Percentiles rank a stretch among this genome's conserved stretches.
Evolutionary conservation across 2,888 invertebrate species (phyloP).

Genomic region (Schizotus pectinicornis): DNA sequence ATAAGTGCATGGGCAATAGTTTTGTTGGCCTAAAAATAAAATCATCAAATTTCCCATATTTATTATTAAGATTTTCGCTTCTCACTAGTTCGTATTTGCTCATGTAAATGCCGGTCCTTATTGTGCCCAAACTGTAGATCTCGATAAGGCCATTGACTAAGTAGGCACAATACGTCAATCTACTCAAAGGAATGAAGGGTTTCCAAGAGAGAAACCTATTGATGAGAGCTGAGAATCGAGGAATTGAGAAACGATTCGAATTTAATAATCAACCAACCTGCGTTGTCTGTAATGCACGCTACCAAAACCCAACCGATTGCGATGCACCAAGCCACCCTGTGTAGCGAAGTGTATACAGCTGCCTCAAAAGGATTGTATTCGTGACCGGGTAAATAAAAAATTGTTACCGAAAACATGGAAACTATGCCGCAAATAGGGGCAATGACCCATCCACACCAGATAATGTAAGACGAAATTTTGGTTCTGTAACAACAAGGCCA

Average conservation of each 20-base stretch:
- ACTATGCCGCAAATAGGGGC: slow-evolving; percentile 58
- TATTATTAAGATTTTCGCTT: neutral
- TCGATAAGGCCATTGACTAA: slow-evolving; percentile 75
- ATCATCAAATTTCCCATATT: neutral
- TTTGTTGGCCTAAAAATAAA: slow-evolving; percentile 62
- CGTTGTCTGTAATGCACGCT: slow-evolving; percentile 70
- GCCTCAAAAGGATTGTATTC: slow-evolving; percentile 66
- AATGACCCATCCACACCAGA: slow-evolving; percentile 47
- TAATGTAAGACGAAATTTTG: slow-evolving; percentile 44
- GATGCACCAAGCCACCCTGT: slow-evolving; percentile 72
- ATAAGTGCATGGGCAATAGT: slow-evolving; percentile 65
- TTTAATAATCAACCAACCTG: slow-evolving; percentile 56
- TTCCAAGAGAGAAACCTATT: slow-evolving; percentile 66
- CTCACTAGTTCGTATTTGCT: slow-evolving; percentile 68
- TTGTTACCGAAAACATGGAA: slow-evolving; percentile 67
- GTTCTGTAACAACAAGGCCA: slow-evolving; percentile 41
- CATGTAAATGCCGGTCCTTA: slow-evolving; percentile 67
- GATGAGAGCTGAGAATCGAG: slow-evolving; percentile 59
- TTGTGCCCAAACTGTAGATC: slow-evolving; percentile 67
- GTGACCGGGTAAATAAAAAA: slow-evolving; percentile 70
- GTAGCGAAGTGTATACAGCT: slow-evolving; percentile 69
- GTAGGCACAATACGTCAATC: slow-evolving; percentile 76
- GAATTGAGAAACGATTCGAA: no score
- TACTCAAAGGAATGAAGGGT: slow-evolving; percentile 69
- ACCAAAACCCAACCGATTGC: slow-evolving; percentile 72